These are phyloP conservation scores for Neoaliturus tenellus DNA, from an alignment of 2,888 invertebrate species.

Conservation along the genomic window DNA sequence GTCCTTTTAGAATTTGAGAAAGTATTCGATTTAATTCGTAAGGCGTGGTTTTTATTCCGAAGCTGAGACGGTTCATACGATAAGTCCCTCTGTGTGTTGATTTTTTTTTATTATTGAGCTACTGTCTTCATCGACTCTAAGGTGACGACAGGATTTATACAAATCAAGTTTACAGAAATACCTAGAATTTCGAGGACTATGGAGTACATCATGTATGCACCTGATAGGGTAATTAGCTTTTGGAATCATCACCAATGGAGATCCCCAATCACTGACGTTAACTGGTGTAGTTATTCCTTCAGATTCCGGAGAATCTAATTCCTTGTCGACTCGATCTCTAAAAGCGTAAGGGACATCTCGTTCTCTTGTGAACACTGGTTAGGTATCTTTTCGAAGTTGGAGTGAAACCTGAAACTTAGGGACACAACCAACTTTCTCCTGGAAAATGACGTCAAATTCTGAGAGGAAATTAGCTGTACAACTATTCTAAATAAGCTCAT, in stretches of 20 bases:
- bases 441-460: too few relatives aligned
- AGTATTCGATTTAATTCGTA: not conserved
- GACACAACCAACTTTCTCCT: not conserved
- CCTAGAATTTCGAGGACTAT: conserved; percentile 47
- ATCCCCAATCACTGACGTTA: not conserved
- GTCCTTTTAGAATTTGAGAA: not conserved
- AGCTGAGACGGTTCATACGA: not conserved
- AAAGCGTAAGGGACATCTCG: not conserved
- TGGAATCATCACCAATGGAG: not conserved
- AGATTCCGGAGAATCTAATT: not conserved
- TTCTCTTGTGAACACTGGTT: not conserved
- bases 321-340: not conserved
- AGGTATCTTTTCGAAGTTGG: not conserved
- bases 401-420: not conserved
- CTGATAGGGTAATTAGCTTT: conserved; percentile 20
- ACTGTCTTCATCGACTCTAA: conserved; percentile 22
- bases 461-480: too few relatives aligned
- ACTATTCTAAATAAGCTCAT: too few relatives aligned
- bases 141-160: conserved; percentile 53
- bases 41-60: not conserved
- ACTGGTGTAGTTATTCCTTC: not conserved
- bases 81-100: conserved; percentile 41
- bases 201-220: conserved; percentile 45
- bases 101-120: conserved; percentile 38
- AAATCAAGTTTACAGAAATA: conserved; percentile 48